phyloP scores from a whole-genome alignment of 2,888 invertebrate genomes.

The Aspidapion aeneum region DNA sequence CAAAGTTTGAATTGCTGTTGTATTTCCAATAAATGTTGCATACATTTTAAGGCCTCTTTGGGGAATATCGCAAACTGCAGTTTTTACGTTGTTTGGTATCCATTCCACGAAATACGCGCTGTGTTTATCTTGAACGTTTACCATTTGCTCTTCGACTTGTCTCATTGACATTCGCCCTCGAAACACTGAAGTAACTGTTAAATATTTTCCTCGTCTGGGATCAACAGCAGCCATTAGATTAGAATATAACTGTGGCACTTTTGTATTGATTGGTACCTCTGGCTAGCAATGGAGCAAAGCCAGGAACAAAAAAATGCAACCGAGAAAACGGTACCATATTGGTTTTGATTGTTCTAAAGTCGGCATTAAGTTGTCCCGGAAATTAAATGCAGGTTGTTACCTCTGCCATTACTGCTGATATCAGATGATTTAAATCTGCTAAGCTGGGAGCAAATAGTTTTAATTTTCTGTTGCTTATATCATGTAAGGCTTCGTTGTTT shows the following conservation, averaged over 20 bases:
- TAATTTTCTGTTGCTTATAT: slow-evolving; percentile 57
- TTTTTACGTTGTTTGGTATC: slow-evolving; percentile 71
- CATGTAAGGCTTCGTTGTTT: slow-evolving; percentile 62
- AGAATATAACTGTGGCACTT: slow-evolving; percentile 71
- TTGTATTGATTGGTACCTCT: slow-evolving; percentile 61
- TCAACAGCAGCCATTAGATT: slow-evolving; percentile 91
- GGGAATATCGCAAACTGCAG: slow-evolving; percentile 69
- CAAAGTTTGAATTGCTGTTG: slow-evolving; percentile 70
- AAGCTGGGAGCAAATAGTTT: slow-evolving; percentile 59
- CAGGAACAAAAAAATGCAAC: slow-evolving; percentile 63
- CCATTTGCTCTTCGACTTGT: slow-evolving; percentile 59
- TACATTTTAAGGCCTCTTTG: slow-evolving; percentile 65
- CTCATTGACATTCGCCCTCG: slow-evolving; percentile 67
- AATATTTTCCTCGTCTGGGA: slow-evolving; percentile 72
- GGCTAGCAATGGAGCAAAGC: slow-evolving; percentile 61
- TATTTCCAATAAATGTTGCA: slow-evolving; percentile 64
- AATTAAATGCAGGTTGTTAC: slow-evolving; percentile 63
- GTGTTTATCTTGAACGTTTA: slow-evolving; percentile 64
- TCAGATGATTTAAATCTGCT: slow-evolving; percentile 54
- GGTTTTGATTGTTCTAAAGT: slow-evolving; percentile 59
- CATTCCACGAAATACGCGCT: slow-evolving; percentile 63
- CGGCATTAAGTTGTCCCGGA: slow-evolving; percentile 67
- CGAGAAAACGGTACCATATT: slow-evolving; percentile 67
- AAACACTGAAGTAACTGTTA: slow-evolving; percentile 81
- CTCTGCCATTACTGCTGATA: slow-evolving; percentile 56